Base-by-base conservation (phyloP, 2,113 vertebrate species). In the Anhinga anhinga region DNA sequence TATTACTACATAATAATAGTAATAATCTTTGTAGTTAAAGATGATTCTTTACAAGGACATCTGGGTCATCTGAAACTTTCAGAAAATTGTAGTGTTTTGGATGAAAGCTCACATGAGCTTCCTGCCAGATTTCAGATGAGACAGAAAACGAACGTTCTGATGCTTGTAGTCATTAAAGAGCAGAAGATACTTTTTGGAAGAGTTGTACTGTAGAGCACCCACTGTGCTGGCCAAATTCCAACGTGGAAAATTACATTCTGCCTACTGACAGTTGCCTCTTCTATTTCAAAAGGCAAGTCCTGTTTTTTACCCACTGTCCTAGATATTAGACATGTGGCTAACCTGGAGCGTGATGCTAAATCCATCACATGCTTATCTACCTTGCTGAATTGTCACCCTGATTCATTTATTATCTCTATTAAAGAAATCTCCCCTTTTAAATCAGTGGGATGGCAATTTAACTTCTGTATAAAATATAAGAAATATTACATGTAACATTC, bases 351-450 rank as follows among this genome's bases (percentile, higher is more conserved):
- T 52, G n/a, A 38, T 77, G 49, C 52, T 89, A 78, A 90, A 96
- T 96, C 88, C 72, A 81, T 92, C 90, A 93, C 42, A 29, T 53
- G 79, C 79, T 86, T 95, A 93, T 95, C 93, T 96, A 36, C 73
- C 30, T 84, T 85, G 73, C 47, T 89, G 83, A 78, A 71, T 65
- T 93, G 63, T 81, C 85, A 90, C 42, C 20, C 26, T 55, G 19
- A 83, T 74, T 27, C 16, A 71, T 93, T 95, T 83, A 80, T 86
- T 88, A 83, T 32, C 16, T 62, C 59, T 47, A 11, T 92, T 92
- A 88, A 84, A 82, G 21, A 56, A 55, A 15, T 32, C 52, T 83
- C 34, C 16, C 1, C 4, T 65, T 88, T 95, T 86, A 71, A 90
- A 91, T 88, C 65, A 65, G 16, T 26, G 19, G 18, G 19, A 70